phyloP scores from a whole-genome alignment of 2,113 vertebrate species.

The Rissa tridactyla region DNA sequence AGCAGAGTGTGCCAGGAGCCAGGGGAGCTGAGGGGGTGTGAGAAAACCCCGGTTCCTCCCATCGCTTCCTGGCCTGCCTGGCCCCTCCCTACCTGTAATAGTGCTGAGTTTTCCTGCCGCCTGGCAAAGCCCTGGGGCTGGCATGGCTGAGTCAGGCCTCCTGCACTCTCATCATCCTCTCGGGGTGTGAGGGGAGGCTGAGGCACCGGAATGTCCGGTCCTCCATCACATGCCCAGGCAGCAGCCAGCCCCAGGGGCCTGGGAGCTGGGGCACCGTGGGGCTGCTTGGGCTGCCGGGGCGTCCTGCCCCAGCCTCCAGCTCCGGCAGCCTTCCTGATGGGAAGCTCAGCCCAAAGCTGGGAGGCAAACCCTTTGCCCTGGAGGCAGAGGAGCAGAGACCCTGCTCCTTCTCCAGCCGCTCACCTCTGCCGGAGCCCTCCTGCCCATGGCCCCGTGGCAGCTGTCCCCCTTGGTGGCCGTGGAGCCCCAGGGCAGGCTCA shows the following conservation, averaged over 20 bases:
- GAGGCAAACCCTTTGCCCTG: background rate
- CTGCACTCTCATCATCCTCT: slow-evolving; percentile 30
- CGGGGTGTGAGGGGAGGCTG: slow-evolving; percentile 17
- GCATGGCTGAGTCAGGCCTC: slow-evolving; percentile 48
- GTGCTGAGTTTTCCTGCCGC: slow-evolving; percentile 21
- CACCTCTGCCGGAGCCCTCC: background rate
- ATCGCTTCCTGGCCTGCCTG: slow-evolving; percentile 22
- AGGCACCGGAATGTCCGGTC: slow-evolving; percentile 41
- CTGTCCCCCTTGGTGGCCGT: background rate
- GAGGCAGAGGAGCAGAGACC: background rate
- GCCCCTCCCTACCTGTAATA: slow-evolving; percentile 42
- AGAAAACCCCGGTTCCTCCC: slow-evolving; percentile 42
- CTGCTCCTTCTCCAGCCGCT: background rate
- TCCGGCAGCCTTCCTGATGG: background rate
- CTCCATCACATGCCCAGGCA: background rate
- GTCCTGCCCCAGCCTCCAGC: background rate
- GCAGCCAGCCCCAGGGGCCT: background rate
- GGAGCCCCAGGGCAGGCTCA: background rate
- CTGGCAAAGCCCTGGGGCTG: slow-evolving; percentile 22
- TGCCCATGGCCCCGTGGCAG: background rate
- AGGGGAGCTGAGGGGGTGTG: slow-evolving; percentile 1
- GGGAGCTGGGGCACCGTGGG: rapidly evolving
- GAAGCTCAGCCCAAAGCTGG: background rate
- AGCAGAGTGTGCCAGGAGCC: background rate
- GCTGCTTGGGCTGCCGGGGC: background rate